phyloP scores from a whole-genome alignment of 2,797 vertebrate genomes.

The Sebastes nivosus region DNA sequence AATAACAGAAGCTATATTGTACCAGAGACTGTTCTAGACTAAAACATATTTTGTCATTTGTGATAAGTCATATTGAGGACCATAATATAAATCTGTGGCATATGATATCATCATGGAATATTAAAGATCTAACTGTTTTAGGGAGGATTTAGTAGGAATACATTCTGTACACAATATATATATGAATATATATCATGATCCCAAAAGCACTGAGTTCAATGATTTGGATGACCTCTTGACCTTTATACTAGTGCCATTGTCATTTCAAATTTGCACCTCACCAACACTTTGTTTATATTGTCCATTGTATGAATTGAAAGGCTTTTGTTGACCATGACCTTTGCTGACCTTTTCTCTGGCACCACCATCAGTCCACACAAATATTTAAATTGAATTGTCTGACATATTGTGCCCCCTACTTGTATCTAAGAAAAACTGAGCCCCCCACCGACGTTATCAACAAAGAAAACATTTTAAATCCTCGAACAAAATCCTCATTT shows the following conservation, averaged over 20 bases:
- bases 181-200: neutral
- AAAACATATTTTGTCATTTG: too few species aligned
- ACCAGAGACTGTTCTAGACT: neutral
- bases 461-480: too few species aligned
- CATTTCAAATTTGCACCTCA: neutral
- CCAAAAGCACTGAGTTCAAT: neutral
- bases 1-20: neutral
- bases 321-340: constrained; percentile 5
- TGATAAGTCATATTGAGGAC: neutral
- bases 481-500: too few species aligned
- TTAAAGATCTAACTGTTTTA: neutral
- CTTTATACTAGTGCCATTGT: neutral
- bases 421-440: too few species aligned
- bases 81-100: neutral
- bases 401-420: neutral
- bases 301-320: neutral
- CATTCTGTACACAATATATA: neutral
- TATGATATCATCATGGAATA: neutral
- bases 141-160: neutral
- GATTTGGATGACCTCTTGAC: neutral
- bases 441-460: too few species aligned
- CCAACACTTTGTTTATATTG: neutral
- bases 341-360: neutral
- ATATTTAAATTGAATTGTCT: neutral
- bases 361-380: neutral